phyloP scores from a whole-genome alignment of 2,797 vertebrate genomes.

The Syncerus caffer region DNA sequence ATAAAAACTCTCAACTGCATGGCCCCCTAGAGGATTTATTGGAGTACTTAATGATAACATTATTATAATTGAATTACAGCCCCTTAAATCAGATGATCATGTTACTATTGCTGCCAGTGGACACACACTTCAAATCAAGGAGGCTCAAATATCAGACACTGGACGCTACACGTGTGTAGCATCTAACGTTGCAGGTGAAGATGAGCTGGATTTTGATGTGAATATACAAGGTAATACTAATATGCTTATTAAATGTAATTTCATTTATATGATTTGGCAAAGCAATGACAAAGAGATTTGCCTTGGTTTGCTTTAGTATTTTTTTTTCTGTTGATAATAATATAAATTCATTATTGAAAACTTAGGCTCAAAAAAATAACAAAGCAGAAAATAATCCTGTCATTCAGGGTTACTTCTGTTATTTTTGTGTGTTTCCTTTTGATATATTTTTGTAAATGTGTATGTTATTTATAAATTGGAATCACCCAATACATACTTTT shows the following conservation, averaged over 20 bases:
- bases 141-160: slow-evolving; percentile 93
- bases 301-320: background rate
- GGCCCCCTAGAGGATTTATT: background rate
- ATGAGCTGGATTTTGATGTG: slow-evolving; percentile 99
- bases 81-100: slow-evolving; percentile 85
- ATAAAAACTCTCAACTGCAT: background rate
- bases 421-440: background rate
- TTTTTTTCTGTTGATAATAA: background rate
- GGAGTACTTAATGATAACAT: slow-evolving; percentile 10
- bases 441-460: background rate
- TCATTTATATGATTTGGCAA: background rate
- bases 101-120: slow-evolving; percentile 87
- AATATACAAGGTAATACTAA: slow-evolving; percentile 96
- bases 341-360: background rate
- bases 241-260: background rate
- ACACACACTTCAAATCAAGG: slow-evolving; percentile 90
- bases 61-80: slow-evolving; percentile 82
- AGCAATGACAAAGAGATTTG: background rate
- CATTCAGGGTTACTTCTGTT: background rate
- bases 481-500: background rate
- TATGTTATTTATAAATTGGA: background rate
- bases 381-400: background rate
- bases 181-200: slow-evolving; percentile 95
- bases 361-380: background rate
- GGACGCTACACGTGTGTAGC: slow-evolving; percentile 96